Conservation (phyloP, 2,888 invertebrate genomes). For the Phymatocera aterrima region DNA sequence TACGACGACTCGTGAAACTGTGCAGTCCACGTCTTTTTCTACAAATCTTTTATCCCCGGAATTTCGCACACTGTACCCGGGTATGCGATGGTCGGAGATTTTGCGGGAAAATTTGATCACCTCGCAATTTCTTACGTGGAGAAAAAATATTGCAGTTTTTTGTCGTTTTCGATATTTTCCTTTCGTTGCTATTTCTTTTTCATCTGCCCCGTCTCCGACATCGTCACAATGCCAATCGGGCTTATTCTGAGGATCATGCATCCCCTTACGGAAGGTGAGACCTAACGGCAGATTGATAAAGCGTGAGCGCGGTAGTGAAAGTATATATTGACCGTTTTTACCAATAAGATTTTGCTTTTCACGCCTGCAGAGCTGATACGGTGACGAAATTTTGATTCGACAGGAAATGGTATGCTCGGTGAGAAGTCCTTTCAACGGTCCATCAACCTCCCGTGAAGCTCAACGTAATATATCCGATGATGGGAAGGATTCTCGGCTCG, state of each 20-base stretch:
- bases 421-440: constrained; percentile 43
- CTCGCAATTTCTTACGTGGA: no score
- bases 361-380: neutral
- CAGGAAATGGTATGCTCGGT: constrained; percentile 39
- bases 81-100: neutral
- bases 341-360: neutral
- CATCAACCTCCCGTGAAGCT: constrained; percentile 41
- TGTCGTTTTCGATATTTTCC: no score
- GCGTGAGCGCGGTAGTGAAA: neutral
- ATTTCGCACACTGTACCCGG: no score
- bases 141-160: no score
- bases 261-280: neutral
- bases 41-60: neutral
- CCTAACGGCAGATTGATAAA: constrained; percentile 18
- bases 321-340: neutral
- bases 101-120: no score
- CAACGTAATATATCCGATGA: constrained; percentile 47
- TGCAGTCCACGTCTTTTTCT: neutral
- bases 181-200: no score
- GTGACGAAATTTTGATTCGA: constrained; percentile 32
- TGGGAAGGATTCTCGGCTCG: constrained; percentile 48
- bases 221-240: neutral
- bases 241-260: neutral
- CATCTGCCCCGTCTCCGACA: neutral
- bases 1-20: neutral